Evolutionary conservation across 2,797 vertebrate genomes (phyloP).

Genomic region (Lepilemur ruficaudatus): DNA sequence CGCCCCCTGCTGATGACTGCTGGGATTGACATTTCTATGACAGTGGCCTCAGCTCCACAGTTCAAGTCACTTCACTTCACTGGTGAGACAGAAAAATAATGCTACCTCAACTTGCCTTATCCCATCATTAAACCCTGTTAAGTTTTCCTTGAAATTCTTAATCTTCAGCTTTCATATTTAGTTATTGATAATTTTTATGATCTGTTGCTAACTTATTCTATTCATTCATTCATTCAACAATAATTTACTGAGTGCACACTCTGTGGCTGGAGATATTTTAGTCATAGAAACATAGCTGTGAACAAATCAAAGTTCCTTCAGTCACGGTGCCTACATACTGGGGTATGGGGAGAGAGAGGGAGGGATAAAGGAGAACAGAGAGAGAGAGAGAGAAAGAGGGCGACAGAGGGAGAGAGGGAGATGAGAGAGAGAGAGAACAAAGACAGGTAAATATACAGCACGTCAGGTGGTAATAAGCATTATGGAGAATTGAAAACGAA

Average conservation of each 20-base stretch:
- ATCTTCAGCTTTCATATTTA: not conserved
- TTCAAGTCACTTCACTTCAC: not conserved
- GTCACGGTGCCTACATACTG: not conserved
- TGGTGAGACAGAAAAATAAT: not conserved
- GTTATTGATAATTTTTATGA: not conserved
- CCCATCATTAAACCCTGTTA: not conserved
- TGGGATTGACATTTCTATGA: not conserved
- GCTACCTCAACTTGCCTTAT: not conserved
- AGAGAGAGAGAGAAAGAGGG: not conserved
- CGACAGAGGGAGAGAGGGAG: not conserved
- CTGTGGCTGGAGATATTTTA: not conserved
- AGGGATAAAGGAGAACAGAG: not conserved
- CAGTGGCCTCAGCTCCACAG: fast-evolving
- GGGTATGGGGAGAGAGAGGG: not conserved
- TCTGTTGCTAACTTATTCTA: not conserved
- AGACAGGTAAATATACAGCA: not conserved
- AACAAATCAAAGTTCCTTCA: not conserved
- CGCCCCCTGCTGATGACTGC: slow-evolving; percentile 50
- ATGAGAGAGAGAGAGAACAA: not conserved
- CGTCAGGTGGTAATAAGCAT: not conserved
- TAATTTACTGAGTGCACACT: not conserved
- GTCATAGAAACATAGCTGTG: not conserved
- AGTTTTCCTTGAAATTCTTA: not conserved
- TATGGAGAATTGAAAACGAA: not conserved
- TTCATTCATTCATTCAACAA: not conserved